phyloP scores from a whole-genome alignment of 2,113 vertebrate genomes.

The Colossoma macropomum region DNA sequence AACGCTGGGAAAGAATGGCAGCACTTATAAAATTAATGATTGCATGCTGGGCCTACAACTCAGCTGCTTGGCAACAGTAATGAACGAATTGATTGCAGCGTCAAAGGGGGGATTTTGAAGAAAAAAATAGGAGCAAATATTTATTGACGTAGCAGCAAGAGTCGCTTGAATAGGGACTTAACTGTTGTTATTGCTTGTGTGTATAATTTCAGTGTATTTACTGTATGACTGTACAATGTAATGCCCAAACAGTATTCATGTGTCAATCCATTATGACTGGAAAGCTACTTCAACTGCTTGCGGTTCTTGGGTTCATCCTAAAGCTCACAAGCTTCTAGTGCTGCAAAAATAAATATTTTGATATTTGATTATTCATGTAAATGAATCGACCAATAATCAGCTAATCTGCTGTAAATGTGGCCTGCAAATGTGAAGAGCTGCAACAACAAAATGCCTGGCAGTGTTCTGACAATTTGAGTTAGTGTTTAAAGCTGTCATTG shows the following conservation, averaged over 20 bases:
- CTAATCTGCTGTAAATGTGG: too few relatives aligned
- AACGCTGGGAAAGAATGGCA: slow-evolving; percentile 32
- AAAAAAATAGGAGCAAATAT: slow-evolving; percentile 33
- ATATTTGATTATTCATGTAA: too few relatives aligned
- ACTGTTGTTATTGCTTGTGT: not conserved
- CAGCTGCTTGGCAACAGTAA: slow-evolving; percentile 39
- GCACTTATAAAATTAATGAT: slow-evolving; percentile 50
- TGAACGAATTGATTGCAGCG: slow-evolving; percentile 32
- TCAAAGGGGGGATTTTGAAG: slow-evolving; percentile 24
- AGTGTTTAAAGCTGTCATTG: too few relatives aligned
- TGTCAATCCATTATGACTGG: not conserved
- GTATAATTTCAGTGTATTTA: slow-evolving; percentile 1
- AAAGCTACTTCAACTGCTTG: not conserved
- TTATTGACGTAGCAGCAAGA: slow-evolving; percentile 17
- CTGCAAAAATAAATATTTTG: too few relatives aligned
- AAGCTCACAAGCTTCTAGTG: too few relatives aligned
- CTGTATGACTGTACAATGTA: not conserved
- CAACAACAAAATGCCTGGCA: too few relatives aligned
- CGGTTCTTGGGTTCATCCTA: too few relatives aligned
- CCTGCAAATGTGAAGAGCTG: too few relatives aligned
- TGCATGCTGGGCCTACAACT: slow-evolving; percentile 14
- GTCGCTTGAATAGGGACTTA: slow-evolving; percentile 9
- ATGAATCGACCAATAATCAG: too few relatives aligned
- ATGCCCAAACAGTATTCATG: not conserved
- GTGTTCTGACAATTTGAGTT: too few relatives aligned